Evolutionary conservation across 2,113 vertebrate species (phyloP).

Genomic region (Peromyscus leucopus): DNA sequence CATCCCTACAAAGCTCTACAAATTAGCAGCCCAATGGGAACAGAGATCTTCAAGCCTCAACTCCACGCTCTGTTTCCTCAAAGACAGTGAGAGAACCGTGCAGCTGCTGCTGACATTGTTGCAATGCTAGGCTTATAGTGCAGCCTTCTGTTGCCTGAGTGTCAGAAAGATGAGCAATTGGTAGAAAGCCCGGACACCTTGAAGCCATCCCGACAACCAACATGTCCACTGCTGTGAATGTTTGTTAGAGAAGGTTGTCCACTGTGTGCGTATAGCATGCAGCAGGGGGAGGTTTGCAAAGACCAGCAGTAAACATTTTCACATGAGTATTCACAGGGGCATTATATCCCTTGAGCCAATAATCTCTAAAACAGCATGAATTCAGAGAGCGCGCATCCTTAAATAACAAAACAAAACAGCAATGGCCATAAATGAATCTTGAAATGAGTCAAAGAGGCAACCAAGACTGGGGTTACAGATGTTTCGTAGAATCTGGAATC

Average conservation of each 20-base stretch:
- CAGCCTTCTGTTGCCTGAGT: constrained; percentile 9
- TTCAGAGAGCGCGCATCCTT: constrained; percentile 4
- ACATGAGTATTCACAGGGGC: background rate
- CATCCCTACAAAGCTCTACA: background rate
- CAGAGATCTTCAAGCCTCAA: constrained; percentile 17
- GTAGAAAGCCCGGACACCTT: constrained; percentile 9
- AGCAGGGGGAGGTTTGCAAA: background rate
- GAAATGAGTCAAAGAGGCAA: constrained; percentile 15
- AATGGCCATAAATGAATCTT: background rate
- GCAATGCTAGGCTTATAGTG: background rate
- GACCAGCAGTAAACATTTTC: background rate
- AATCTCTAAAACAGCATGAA: background rate
- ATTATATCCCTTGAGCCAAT: background rate
- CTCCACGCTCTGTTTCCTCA: constrained; percentile 24
- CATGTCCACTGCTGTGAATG: background rate
- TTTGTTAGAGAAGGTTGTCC: background rate
- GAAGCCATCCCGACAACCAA: constrained; percentile 46
- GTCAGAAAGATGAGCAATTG: constrained; percentile 53
- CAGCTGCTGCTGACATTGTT: background rate
- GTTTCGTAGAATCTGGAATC: background rate
- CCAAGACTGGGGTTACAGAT: background rate
- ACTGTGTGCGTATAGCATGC: background rate
- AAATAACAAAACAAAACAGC: background rate
- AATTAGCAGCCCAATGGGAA: background rate
- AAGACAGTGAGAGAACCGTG: background rate